Percentiles rank a stretch among this genome's conserved stretches.
These are phyloP conservation scores for Desoria tigrina DNA, from an alignment of 2,888 invertebrate species.

Conservation along the genomic window DNA sequence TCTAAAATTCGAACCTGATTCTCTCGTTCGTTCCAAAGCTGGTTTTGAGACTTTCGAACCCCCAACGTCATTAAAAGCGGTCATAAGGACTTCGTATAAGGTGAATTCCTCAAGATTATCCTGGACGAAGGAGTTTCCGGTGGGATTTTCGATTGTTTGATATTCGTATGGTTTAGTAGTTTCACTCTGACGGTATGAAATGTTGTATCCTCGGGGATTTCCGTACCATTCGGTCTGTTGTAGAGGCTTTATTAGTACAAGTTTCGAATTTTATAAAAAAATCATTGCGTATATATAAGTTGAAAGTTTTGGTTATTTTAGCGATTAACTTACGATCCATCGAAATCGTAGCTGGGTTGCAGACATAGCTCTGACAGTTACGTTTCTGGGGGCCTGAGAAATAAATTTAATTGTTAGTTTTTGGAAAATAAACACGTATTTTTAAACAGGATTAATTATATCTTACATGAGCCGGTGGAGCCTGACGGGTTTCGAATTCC, in stretches of 20 bases:
- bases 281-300: no score
- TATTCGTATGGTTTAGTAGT: slow-evolving; percentile 29
- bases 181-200: slow-evolving; percentile 71
- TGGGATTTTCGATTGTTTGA: slow-evolving; percentile 78
- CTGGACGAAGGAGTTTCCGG: slow-evolving; percentile 87
- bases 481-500: slow-evolving; percentile 94
- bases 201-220: slow-evolving; percentile 89
- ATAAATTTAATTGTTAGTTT: no score
- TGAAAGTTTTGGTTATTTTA: no score
- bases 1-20: slow-evolving; percentile 74
- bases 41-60: slow-evolving; percentile 75
- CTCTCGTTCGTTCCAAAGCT: slow-evolving; percentile 84
- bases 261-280: no score
- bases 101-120: slow-evolving; percentile 86
- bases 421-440: no score
- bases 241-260: no score
- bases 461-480: slow-evolving; percentile 87
- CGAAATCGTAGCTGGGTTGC: slow-evolving; percentile 88
- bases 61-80: slow-evolving; percentile 90
- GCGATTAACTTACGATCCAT: slow-evolving; percentile 78
- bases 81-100: slow-evolving; percentile 82
- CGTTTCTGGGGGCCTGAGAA: slow-evolving; percentile 92
- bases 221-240: slow-evolving; percentile 97
- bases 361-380: slow-evolving; percentile 92
- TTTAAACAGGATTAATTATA: no score